A percentile compares a stretch with the other conserved stretches of the same genome.
Conservation (phyloP, 1,140 invertebrate genomes). For the Sminthurinus signatus region DNA sequence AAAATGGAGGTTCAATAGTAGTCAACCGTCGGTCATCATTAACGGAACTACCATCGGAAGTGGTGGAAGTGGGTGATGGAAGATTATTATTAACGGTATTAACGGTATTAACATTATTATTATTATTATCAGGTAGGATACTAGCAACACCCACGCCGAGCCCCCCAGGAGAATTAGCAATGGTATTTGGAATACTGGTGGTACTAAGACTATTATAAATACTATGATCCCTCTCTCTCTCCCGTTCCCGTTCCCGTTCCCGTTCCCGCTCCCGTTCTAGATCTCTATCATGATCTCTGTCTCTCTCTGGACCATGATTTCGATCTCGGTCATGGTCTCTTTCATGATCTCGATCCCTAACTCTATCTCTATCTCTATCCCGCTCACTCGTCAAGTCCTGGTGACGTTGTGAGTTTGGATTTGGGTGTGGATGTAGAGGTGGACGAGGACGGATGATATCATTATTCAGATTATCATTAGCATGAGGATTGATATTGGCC, state of each 20-base stretch:
- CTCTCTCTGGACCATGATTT: not conserved
- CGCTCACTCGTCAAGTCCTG: constrained; percentile 1
- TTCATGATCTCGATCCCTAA: not conserved
- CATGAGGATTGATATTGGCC: too few species aligned
- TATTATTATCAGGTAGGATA: too few species aligned
- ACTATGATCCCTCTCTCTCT: not conserved
- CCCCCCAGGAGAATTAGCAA: too few species aligned
- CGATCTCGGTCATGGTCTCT: constrained; percentile 4
- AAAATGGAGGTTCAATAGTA: constrained; percentile 23
- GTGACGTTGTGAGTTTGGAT: not conserved
- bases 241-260: too few species aligned
- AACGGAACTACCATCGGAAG: not conserved
- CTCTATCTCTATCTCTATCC: not conserved
- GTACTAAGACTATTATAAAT: too few species aligned
- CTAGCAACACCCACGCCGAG: too few species aligned
- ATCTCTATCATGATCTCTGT: not conserved
- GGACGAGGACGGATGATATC: not conserved
- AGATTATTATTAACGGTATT: too few species aligned
- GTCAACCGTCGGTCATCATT: constrained; percentile 11
- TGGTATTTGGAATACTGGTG: too few species aligned
- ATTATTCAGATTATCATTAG: not conserved
- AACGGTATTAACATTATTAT: not conserved
- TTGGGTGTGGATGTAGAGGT: not conserved
- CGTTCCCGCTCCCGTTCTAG: not conserved
- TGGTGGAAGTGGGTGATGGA: too few species aligned